These are phyloP conservation scores for Platynereis dumerilii DNA, from an alignment of 2,888 invertebrate genomes.

Conservation along the genomic window DNA sequence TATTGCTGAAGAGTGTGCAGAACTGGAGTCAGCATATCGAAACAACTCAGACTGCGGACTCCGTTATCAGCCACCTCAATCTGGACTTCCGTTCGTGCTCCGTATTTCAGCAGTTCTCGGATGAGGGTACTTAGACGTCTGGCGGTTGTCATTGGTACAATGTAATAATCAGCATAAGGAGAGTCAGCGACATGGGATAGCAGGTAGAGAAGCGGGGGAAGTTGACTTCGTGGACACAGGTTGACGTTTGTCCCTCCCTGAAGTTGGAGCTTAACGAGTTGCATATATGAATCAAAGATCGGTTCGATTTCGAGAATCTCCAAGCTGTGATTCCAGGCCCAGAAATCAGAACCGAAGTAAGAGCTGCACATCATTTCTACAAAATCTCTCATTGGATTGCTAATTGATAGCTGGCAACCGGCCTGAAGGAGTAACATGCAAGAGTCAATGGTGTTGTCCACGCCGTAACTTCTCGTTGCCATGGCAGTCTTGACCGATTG, in stretches of 20 bases:
- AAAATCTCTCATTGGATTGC: conserved; percentile 16
- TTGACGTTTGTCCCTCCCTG: conserved; percentile 16
- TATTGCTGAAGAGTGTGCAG: conserved; percentile 16
- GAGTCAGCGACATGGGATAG: conserved; percentile 22
- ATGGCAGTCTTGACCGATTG: not conserved
- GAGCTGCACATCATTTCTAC: conserved; percentile 14
- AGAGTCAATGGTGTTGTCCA: not conserved
- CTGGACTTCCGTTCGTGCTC: conserved; percentile 28
- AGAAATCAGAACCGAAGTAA: conserved; percentile 14
- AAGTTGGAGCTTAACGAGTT: conserved; percentile 15
- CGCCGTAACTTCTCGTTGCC: not conserved
- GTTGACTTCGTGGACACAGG: conserved; percentile 12
- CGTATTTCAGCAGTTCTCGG: conserved; percentile 15
- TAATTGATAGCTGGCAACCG: not conserved
- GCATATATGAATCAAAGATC: conserved; percentile 19
- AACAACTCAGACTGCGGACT: conserved; percentile 13
- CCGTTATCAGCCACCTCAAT: conserved; percentile 9
- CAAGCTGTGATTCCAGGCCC: conserved; percentile 28
- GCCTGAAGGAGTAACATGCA: not conserved
- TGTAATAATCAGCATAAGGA: conserved; percentile 12
- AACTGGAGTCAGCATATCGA: conserved; percentile 24
- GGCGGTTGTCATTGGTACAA: conserved; percentile 16
- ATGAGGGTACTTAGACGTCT: conserved; percentile 8
- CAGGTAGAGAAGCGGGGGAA: conserved; percentile 27
- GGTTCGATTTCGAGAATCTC: conserved; percentile 16